Percentiles rank a stretch among this genome's conserved stretches.
These are phyloP conservation scores for Octodonta nipae DNA, from an alignment of 2,888 invertebrate genomes.

Conservation along the genomic window DNA sequence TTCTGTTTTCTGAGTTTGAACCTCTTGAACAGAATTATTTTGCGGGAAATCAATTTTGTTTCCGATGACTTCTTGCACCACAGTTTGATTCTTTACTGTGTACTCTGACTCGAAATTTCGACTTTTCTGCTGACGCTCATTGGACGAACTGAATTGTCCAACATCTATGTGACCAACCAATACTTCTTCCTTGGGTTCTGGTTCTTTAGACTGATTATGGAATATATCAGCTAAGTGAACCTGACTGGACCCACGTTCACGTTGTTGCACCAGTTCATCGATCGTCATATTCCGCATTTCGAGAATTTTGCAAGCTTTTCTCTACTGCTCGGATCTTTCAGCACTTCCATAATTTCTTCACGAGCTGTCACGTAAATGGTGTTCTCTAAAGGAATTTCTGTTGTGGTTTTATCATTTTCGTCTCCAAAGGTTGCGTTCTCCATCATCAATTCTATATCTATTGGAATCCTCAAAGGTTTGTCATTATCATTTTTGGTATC, in stretches of 20 bases:
- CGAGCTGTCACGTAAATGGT: conserved; percentile 35
- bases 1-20: neutral
- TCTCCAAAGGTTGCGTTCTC: conserved; percentile 13
- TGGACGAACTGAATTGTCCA: too few species aligned
- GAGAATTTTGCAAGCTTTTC: conserved; percentile 55
- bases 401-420: conserved; percentile 4
- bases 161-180: conserved; percentile 15
- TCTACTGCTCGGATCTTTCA: conserved; percentile 48
- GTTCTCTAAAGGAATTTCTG: conserved; percentile 9
- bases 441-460: conserved; percentile 18
- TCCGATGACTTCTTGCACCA: neutral
- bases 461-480: conserved; percentile 22
- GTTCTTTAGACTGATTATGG: conserved; percentile 47
- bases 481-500: conserved; percentile 8
- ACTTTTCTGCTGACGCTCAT: conserved; percentile 18
- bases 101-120: conserved; percentile 7
- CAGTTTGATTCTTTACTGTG: neutral
- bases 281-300: conserved; percentile 68
- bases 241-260: conserved; percentile 69
- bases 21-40: neutral
- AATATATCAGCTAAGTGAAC: conserved; percentile 65
- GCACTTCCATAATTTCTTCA: conserved; percentile 53
- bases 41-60: neutral
- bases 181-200: conserved; percentile 36
- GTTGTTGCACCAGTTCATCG: conserved; percentile 58